A percentile compares a stretch with the other conserved stretches of the same genome.
These are phyloP conservation scores for Elmis aenea DNA, from an alignment of 2,888 invertebrate species.

Conservation along the genomic window DNA sequence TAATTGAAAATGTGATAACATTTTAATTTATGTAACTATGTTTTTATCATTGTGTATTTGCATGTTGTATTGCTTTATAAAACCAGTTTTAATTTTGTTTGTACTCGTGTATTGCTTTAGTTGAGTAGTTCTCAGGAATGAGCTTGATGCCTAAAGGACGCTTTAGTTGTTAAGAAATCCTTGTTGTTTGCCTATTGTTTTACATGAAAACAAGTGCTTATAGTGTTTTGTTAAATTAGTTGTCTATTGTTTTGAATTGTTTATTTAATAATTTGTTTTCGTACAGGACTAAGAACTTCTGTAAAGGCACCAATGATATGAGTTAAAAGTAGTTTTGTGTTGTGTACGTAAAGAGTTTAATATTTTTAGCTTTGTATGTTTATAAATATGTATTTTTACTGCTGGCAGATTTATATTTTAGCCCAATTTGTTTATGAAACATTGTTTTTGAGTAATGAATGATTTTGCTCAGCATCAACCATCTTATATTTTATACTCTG, in stretches of 20 bases:
- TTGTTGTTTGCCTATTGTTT: too few species aligned
- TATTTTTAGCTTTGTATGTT: constrained; percentile 25
- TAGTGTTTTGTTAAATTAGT: constrained; percentile 7
- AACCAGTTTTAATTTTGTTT: too few species aligned
- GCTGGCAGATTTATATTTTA: constrained; percentile 34
- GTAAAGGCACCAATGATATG: neutral
- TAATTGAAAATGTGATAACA: too few species aligned
- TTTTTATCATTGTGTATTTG: too few species aligned
- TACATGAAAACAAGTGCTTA: too few species aligned
- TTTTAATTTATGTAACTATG: too few species aligned
- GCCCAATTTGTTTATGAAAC: constrained; percentile 17
- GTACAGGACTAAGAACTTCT: constrained; percentile 1
- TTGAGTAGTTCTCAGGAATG: too few species aligned
- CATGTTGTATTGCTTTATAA: too few species aligned
- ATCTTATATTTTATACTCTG: constrained; percentile 8
- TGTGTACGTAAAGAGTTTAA: constrained; percentile 21
- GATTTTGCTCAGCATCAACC: constrained; percentile 5
- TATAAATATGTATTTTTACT: constrained; percentile 25
- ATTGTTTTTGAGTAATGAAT: constrained; percentile 1
- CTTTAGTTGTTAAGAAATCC: too few species aligned
- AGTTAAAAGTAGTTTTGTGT: constrained; percentile 20
- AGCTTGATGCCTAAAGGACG: too few species aligned
- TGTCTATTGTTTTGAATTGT: too few species aligned
- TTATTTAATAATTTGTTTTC: constrained; percentile 9
- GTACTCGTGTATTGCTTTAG: too few species aligned